phyloP scores from a whole-genome alignment of 37 sponge, comb jelly and placozoan genomes.

The Hormiphora californensis region DNA sequence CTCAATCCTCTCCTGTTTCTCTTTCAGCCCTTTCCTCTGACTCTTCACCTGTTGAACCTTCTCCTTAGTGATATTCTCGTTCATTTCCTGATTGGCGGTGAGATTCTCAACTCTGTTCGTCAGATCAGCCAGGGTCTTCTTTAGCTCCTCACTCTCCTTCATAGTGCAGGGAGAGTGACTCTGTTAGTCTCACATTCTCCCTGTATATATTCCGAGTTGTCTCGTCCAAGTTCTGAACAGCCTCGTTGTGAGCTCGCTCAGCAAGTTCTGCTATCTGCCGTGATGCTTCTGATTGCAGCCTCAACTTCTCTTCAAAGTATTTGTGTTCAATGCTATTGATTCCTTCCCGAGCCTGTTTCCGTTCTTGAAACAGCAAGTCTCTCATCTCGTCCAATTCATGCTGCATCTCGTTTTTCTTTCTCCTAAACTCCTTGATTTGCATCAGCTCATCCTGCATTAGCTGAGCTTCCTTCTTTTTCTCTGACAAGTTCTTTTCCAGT shows the following conservation, averaged over 20 bases:
- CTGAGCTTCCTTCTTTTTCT: constrained; percentile 52
- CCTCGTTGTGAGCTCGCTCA: constrained; percentile 81
- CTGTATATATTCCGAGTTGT: constrained; percentile 72
- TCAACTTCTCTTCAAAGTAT: constrained; percentile 76
- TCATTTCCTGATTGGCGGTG: constrained; percentile 38
- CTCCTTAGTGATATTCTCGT: constrained; percentile 53
- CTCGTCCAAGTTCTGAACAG: constrained; percentile 82
- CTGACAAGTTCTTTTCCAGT: constrained; percentile 9
- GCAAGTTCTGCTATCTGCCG: constrained; percentile 82
- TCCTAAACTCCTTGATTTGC: constrained; percentile 76
- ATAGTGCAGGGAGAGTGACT: constrained; percentile 80
- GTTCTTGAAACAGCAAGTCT: constrained; percentile 28
- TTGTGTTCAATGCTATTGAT: constrained; percentile 66
- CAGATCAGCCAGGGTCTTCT: constrained; percentile 55
- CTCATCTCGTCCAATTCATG: constrained; percentile 67
- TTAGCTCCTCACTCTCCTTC: constrained; percentile 65
- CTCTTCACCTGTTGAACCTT: constrained; percentile 51
- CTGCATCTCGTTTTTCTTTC: constrained; percentile 69
- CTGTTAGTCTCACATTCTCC: constrained; percentile 74
- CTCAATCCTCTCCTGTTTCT: constrained; percentile 42
- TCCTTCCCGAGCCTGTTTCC: constrained; percentile 19
- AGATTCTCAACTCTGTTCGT: constrained; percentile 20
- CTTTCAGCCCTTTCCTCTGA: constrained; percentile 48
- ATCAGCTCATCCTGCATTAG: constrained; percentile 79
- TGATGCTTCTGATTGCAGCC: constrained; percentile 84